A percentile compares a stretch with the other conserved stretches of the same genome.
Conservation (phyloP, 2,888 invertebrate species). For the Drosophila ezoana region DNA sequence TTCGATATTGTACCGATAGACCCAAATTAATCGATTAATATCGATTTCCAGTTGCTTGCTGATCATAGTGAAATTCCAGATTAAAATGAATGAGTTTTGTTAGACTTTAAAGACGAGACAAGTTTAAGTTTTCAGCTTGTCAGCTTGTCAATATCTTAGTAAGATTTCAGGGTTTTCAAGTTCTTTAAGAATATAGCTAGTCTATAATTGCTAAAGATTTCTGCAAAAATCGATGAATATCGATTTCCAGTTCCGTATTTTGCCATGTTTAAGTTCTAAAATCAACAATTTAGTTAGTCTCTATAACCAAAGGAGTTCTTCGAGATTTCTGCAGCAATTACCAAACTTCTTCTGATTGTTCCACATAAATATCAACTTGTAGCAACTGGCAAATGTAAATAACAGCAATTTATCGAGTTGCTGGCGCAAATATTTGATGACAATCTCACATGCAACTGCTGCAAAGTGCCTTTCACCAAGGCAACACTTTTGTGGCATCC, state of each 20-base stretch:
- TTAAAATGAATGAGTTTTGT: no score
- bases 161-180: no score
- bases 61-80: no score
- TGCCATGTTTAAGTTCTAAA: neutral
- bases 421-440: constrained; percentile 48
- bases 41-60: no score
- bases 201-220: no score
- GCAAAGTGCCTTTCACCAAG: constrained; percentile 49
- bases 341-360: constrained; percentile 27
- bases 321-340: constrained; percentile 5
- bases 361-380: constrained; percentile 47
- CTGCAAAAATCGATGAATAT: no score
- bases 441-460: constrained; percentile 56
- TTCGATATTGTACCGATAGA: no score
- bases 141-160: no score
- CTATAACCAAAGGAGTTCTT: neutral
- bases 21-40: neutral
- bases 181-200: no score
- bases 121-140: no score
- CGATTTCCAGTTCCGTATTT: no score
- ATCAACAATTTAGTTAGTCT: neutral
- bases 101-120: no score
- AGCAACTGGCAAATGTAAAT: constrained; percentile 38
- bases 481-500: constrained; percentile 60
- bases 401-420: constrained; percentile 35